Evolutionary conservation across 2,113 vertebrate genomes (phyloP).

Genomic region (Cheirogaleus medius): DNA sequence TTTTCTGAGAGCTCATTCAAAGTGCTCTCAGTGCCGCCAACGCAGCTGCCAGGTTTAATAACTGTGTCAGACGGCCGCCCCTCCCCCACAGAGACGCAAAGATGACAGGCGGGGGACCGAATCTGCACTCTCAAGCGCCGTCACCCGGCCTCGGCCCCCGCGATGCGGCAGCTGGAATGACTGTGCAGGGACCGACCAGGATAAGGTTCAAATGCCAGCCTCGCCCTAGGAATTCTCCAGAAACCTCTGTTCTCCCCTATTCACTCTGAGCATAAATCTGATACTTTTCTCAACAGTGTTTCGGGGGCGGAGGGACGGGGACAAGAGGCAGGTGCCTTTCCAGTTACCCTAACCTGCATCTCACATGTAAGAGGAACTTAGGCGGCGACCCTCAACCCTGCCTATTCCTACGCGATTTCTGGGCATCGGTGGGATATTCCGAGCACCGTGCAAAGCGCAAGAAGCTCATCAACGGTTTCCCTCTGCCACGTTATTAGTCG

Average conservation of each 20-base stretch:
- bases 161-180: neutral
- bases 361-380: neutral
- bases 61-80: conserved; percentile 78
- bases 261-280: neutral
- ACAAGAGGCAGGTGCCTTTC: neutral
- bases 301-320: neutral
- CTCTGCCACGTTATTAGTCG: neutral
- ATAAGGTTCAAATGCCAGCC: neutral
- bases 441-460: neutral
- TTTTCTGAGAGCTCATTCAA: conserved; percentile 77
- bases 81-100: conserved; percentile 60
- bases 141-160: conserved; percentile 25
- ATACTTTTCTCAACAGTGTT: conserved; percentile 26
- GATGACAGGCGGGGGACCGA: conserved; percentile 77
- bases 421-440: neutral
- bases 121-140: conserved; percentile 46
- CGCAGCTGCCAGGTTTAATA: conserved; percentile 85
- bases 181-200: neutral
- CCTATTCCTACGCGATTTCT: neutral
- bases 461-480: neutral
- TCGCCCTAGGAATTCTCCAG: neutral
- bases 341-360: conserved; percentile 53
- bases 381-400: neutral
- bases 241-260: neutral
- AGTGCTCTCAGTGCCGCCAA: conserved; percentile 73